phyloP scores from a whole-genome alignment of 2,113 vertebrate genomes.

The Calonectris borealis region DNA sequence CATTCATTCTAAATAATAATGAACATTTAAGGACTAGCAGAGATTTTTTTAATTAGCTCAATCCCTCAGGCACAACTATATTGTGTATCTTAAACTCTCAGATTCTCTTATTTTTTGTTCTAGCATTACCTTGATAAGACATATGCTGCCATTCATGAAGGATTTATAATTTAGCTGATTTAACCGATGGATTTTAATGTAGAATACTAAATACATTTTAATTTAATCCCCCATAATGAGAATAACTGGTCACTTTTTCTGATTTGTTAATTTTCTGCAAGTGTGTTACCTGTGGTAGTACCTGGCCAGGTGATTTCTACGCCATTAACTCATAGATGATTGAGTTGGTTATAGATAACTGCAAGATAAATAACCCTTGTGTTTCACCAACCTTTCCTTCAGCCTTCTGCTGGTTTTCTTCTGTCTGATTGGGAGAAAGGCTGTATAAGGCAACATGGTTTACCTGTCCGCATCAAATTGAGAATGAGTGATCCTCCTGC shows the following conservation, averaged over 20 bases:
- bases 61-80: background rate
- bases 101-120: background rate
- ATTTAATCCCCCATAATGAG: background rate
- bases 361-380: background rate
- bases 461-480: background rate
- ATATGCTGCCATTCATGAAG: background rate
- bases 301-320: background rate
- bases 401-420: background rate
- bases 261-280: background rate
- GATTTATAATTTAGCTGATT: background rate
- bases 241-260: background rate
- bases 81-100: background rate
- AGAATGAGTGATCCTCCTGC: background rate
- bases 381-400: background rate
- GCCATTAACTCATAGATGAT: background rate
- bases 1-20: background rate
- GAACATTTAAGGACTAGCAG: background rate
- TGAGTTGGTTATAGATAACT: background rate
- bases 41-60: background rate
- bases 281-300: background rate
- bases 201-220: background rate
- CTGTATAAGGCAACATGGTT: rapidly evolving
- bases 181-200: background rate
- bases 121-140: background rate
- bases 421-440: background rate